Evolutionary conservation across 2,888 invertebrate species (phyloP).

Genomic region (Hirudinaria manillensis): DNA sequence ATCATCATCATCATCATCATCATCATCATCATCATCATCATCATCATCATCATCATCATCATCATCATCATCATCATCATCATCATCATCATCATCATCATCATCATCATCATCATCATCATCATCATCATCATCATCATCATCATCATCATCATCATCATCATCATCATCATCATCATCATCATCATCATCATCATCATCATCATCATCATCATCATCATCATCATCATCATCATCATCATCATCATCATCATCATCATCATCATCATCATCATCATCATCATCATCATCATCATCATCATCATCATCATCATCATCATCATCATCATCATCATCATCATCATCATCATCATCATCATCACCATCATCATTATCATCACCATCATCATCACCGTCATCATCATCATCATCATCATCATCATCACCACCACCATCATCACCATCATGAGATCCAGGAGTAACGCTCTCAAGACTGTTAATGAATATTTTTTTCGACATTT

Average conservation of each 20-base stretch:
- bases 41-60: conserved; percentile 18
- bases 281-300: conserved; percentile 30
- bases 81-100: conserved; percentile 30
- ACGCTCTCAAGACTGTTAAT: not conserved
- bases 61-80: conserved; percentile 30
- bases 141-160: not conserved
- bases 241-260: conserved; percentile 26
- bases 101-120: conserved; percentile 31
- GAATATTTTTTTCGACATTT: not conserved
- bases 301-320: conserved; percentile 30
- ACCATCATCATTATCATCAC: conserved; percentile 25
- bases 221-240: conserved; percentile 24
- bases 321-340: conserved; percentile 31
- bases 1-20: conserved; percentile 25
- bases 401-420: conserved; percentile 30
- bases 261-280: conserved; percentile 30
- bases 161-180: not conserved
- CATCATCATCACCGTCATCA: conserved; percentile 23
- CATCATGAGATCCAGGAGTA: not conserved
- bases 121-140: conserved; percentile 5
- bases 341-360: conserved; percentile 29
- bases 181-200: conserved; percentile 19
- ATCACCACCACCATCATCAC: conserved; percentile 19
- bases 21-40: conserved; percentile 26
- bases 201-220: conserved; percentile 21